Conservation (phyloP, 2,113 vertebrate genomes). For the Albula goreensis region DNA sequence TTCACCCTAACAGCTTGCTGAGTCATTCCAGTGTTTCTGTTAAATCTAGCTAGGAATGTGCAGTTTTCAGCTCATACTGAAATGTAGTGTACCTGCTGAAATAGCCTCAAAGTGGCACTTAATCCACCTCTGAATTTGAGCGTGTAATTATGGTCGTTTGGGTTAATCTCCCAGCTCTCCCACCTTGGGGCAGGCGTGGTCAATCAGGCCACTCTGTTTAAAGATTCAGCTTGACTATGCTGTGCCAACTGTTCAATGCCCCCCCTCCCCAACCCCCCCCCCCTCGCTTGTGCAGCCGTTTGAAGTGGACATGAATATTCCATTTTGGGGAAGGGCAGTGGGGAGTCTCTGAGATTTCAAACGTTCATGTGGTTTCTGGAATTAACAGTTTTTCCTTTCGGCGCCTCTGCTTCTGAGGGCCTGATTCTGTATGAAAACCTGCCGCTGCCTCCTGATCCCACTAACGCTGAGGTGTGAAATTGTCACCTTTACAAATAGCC, state of each 20-base stretch:
- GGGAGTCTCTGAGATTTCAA: background rate
- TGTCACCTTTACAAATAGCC: too few species aligned
- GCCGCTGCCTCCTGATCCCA: background rate
- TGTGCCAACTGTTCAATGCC: background rate
- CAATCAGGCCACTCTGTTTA: background rate
- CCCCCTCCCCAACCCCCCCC: background rate
- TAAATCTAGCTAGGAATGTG: background rate
- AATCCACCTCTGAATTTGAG: background rate
- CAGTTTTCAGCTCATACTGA: background rate
- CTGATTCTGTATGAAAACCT: background rate
- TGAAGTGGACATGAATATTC: background rate
- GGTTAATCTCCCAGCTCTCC: background rate
- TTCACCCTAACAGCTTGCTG: background rate
- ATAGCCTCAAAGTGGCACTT: background rate
- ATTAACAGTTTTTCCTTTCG: background rate
- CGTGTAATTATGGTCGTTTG: background rate
- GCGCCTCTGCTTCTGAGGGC: background rate
- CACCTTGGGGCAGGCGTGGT: background rate
- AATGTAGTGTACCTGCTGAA: background rate
- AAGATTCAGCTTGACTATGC: background rate
- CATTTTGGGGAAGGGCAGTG: background rate
- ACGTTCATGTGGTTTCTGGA: background rate
- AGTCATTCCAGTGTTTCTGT: too few species aligned
- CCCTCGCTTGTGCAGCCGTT: background rate
- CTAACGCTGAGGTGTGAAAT: too few species aligned